Evolutionary conservation across 2,888 invertebrate genomes (phyloP), one percentile per base, ranked within the genome.

Genomic region (Drosophila parthenogenetica): DNA sequence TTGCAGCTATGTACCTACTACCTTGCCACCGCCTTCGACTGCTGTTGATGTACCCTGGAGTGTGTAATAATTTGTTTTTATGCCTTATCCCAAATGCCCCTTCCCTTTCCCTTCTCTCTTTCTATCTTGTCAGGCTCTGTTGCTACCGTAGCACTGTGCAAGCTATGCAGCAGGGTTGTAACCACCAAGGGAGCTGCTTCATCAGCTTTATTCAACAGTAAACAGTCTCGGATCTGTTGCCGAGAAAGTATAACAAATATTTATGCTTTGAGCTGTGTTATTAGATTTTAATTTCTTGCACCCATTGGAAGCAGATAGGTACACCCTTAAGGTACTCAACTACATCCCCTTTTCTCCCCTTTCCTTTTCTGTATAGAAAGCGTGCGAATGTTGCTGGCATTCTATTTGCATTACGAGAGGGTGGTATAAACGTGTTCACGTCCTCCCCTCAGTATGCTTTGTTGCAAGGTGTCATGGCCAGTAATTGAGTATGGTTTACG

Each of bases 281-380:
- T 88, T 86, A 81, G 87, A 86, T 84, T 86, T 86, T 86, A 86
- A 88, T 86, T 86, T 86, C 86, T 86, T 80, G 80, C 88, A 84
- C 86, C 86, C 88, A 86, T 77, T 73, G 69, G 69, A 79, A 77
- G 29, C 29, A 72, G 75, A 54, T 63, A 54, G 61, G 57, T 74
- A 50, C 79, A 85, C 81, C 85, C 81, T 67, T 39, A 46, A 65
- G 61, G 40, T 40, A 59, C 16, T 43, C 14, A 13, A 2, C 37
- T n/a, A 8, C 40, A n/a, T 16, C 5, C 11, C 10, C 7, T 4
- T 19, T 16, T 49, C 10, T n/a, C 39, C 45, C 37, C 37, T 7
- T 22, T 29, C 39, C 50, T 25, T 14, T 17, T 17, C 39, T 43
- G 13, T 10, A 53, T 37, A 29, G 46, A 60, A 60, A 69, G 82